phyloP scores from a whole-genome alignment of 35 echinoderm and acorn worm species.

The Heliocidaris tuberculata region DNA sequence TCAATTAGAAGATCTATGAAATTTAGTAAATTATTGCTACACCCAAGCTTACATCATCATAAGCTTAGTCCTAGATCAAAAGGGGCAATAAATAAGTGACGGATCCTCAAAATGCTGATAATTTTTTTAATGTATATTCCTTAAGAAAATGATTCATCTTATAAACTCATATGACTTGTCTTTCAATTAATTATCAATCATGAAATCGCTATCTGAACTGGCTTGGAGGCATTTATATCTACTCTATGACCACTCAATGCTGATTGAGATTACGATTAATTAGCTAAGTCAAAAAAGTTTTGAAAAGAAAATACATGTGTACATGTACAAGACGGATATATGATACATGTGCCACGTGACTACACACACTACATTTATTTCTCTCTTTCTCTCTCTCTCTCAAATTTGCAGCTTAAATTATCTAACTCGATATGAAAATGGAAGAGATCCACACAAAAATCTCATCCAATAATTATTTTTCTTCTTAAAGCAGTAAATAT shows the following conservation, averaged over 20 bases:
- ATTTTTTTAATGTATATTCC: neutral
- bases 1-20: neutral
- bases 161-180: conserved; percentile 1
- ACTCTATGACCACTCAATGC: neutral
- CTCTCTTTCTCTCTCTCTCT: neutral
- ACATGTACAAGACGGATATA: neutral
- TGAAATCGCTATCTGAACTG: neutral
- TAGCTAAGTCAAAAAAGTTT: neutral
- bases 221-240: neutral
- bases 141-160: neutral
- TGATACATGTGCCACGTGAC: neutral
- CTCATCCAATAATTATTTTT: no score
- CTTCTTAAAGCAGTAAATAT: no score
- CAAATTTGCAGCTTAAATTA: no score
- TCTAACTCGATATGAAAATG: no score
- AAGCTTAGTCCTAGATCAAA: neutral
- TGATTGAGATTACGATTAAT: neutral
- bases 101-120: neutral
- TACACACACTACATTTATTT: neutral
- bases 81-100: neutral
- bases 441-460: no score
- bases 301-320: neutral
- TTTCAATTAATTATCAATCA: neutral
- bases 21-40: neutral
- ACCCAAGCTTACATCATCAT: neutral